A percentile compares a stretch with the other conserved stretches of the same genome.
These are phyloP conservation scores for Diplosoma virens DNA, from an alignment of 23 tunicate genomes.

Conservation along the genomic window DNA sequence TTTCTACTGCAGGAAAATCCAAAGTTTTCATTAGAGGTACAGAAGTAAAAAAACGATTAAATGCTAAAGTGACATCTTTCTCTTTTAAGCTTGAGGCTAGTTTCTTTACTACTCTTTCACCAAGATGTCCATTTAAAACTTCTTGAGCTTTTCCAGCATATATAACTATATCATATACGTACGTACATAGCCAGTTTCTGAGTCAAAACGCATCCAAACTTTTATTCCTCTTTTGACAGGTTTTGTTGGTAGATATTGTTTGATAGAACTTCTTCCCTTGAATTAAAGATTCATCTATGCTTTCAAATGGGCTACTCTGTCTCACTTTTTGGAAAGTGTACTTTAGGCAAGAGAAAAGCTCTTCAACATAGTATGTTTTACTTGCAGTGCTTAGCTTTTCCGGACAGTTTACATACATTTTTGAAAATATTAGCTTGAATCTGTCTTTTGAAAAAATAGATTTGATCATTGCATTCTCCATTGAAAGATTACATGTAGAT, in stretches of 20 bases:
- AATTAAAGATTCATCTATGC: constrained; percentile 26
- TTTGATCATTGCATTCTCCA: constrained; percentile 21
- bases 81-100: constrained; percentile 33
- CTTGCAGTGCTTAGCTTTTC: constrained; percentile 18
- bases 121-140: constrained; percentile 23
- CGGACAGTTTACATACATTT: constrained; percentile 15
- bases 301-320: constrained; percentile 16
- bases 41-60: constrained; percentile 37
- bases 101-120: constrained; percentile 31
- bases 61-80: constrained; percentile 26
- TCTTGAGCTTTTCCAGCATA: constrained; percentile 23
- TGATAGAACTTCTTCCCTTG: constrained; percentile 16
- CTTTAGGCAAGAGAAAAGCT: constrained; percentile 23
- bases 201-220: constrained; percentile 29
- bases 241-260: constrained; percentile 24
- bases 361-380: constrained; percentile 21
- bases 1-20: constrained; percentile 24
- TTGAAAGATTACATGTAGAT: constrained; percentile 10
- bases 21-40: constrained; percentile 23
- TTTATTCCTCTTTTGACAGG: constrained; percentile 38
- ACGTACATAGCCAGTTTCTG: constrained; percentile 33
- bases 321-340: constrained; percentile 30
- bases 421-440: constrained; percentile 33
- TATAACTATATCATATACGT: constrained; percentile 17
- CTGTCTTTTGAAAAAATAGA: constrained; percentile 26